Evolutionary conservation across 2,113 vertebrate genomes (phyloP).

Genomic region (Pontoporia blainvillei): DNA sequence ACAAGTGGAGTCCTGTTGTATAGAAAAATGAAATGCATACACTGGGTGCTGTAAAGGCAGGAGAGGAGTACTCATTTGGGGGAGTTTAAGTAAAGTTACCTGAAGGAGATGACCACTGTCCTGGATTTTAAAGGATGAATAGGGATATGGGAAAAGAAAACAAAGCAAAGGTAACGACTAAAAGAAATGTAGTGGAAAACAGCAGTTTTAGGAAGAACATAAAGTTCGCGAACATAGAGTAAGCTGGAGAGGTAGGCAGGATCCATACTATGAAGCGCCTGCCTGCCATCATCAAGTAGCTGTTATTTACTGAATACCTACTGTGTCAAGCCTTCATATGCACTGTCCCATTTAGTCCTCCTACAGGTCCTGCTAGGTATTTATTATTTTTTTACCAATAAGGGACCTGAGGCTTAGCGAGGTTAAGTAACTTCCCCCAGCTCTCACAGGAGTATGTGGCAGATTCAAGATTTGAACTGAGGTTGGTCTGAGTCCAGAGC

Average conservation of each 20-base stretch:
- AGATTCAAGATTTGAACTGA: not conserved
- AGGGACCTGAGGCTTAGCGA: not conserved
- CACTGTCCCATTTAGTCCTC: not conserved
- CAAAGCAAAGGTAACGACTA: not conserved
- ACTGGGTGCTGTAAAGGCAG: not conserved
- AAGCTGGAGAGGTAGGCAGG: not conserved
- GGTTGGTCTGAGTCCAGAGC: not conserved
- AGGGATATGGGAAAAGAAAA: not conserved
- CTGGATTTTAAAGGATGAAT: not conserved
- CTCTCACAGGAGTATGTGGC: not conserved
- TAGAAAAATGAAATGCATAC: not conserved
- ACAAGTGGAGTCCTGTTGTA: not conserved
- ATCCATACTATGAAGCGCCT: not conserved
- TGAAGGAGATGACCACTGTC: not conserved
- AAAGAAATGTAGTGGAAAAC: not conserved
- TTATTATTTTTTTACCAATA: not conserved
- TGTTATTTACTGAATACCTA: not conserved
- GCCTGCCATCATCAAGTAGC: not conserved
- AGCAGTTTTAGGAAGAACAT: not conserved
- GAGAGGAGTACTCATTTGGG: not conserved
- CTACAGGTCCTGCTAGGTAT: not conserved
- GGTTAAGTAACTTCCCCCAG: not conserved
- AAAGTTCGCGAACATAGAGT: not conserved
- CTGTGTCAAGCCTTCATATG: not conserved
- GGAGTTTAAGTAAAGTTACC: not conserved